Evolutionary conservation across 2,113 vertebrate genomes (phyloP).

Genomic region (Alligator sinensis): DNA sequence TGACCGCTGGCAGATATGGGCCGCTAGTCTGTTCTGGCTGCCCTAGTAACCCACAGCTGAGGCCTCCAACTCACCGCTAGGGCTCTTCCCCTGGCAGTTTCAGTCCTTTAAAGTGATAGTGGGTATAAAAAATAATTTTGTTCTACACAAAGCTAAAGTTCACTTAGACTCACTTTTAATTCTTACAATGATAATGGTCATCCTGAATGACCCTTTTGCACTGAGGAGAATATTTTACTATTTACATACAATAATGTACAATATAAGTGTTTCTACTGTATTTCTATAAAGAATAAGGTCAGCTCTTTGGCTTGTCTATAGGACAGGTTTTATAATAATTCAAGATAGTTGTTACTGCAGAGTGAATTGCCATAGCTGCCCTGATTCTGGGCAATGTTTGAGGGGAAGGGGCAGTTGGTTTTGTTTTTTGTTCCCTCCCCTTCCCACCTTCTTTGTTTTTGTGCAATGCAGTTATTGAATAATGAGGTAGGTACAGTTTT

Average conservation of each 20-base stretch:
- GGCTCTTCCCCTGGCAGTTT: no score
- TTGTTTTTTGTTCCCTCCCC: neutral
- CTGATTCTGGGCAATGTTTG: neutral
- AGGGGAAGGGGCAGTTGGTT: no score
- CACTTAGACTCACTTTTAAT: neutral
- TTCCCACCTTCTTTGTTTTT: fast-evolving
- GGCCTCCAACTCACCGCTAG: no score
- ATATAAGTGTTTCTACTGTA: neutral
- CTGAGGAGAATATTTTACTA: neutral
- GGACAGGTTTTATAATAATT: neutral
- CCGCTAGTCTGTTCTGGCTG: no score
- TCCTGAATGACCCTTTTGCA: neutral
- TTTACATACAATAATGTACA: neutral
- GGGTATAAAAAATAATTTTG: neutral
- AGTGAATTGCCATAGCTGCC: neutral
- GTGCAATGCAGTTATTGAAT: neutral
- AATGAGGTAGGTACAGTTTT: no score
- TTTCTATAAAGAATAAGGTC: neutral
- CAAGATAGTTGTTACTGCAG: neutral
- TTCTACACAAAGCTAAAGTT: neutral
- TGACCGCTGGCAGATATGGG: no score
- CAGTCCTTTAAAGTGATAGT: no score
- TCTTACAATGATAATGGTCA: neutral
- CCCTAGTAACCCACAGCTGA: no score
- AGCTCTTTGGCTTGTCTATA: neutral